A percentile compares a stretch with the other conserved stretches of the same genome.
phyloP scores from a whole-genome alignment of 2,113 vertebrate species.

The Sapayoa aenigma region DNA sequence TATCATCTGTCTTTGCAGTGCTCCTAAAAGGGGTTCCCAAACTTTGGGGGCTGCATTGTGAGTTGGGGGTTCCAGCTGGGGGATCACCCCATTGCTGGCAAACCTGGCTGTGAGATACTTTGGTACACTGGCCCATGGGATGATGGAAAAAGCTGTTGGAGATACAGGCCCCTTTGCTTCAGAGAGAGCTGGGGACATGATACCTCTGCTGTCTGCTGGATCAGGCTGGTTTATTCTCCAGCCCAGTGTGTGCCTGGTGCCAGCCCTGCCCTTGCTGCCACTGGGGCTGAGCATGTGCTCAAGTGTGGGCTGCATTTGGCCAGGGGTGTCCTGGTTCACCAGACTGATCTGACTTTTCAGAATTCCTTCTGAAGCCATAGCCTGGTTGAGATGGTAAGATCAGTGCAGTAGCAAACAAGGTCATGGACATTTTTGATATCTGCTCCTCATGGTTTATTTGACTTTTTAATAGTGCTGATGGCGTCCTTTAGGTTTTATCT shows the following conservation, averaged over 20 bases:
- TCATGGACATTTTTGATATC: background rate
- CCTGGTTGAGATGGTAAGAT: background rate
- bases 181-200: background rate
- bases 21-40: background rate
- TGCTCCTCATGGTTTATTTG: background rate
- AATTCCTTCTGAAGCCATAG: background rate
- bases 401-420: background rate
- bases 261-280: rapidly evolving
- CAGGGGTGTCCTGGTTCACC: background rate
- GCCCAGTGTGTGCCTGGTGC: background rate
- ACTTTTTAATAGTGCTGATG: background rate
- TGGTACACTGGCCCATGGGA: background rate
- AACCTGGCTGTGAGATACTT: background rate
- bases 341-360: background rate
- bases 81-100: background rate
- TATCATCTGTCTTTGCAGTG: background rate
- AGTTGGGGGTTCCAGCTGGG: background rate
- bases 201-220: background rate
- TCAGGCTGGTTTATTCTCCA: background rate
- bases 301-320: background rate
- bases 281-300: background rate
- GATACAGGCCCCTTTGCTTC: background rate
- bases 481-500: background rate
- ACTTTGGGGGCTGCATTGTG: background rate
- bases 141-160: background rate